Percentiles rank a stretch among this genome's conserved stretches.
Evolutionary conservation across 1,140 invertebrate genomes (phyloP).

Genomic region (Bombyx mandarina): DNA sequence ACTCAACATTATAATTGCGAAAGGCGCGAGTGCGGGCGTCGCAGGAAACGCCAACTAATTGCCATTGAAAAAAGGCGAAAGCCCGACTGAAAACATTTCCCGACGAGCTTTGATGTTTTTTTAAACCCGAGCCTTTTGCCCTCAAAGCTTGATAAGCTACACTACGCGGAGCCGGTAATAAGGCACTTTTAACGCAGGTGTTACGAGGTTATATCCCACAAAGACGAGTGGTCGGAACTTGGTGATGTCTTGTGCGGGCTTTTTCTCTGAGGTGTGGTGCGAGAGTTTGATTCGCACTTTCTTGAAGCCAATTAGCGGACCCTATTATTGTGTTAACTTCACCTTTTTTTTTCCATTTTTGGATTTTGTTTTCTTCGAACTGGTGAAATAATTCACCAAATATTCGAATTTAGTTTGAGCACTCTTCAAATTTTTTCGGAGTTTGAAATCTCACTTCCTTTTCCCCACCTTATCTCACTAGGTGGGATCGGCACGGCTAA

Average conservation of each 20-base stretch:
- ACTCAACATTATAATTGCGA: conserved; percentile 58
- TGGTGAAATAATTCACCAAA: too few species aligned
- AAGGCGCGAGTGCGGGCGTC: conserved; percentile 56
- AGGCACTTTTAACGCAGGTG: conserved; percentile 63
- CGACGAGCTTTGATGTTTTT: conserved; percentile 59
- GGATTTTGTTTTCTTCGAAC: too few species aligned
- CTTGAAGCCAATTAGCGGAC: conserved; percentile 3
- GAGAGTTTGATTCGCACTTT: conserved; percentile 1
- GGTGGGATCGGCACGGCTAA: too few species aligned
- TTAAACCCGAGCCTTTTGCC: conserved; percentile 45
- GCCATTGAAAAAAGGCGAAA: conserved; percentile 69
- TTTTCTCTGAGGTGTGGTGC: not conserved
- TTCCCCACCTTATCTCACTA: too few species aligned
- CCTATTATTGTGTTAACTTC: too few species aligned
- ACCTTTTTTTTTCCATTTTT: too few species aligned
- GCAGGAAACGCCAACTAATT: conserved; percentile 61
- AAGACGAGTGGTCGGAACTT: conserved; percentile 32
- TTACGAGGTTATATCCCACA: conserved; percentile 35
- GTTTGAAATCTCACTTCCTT: too few species aligned
- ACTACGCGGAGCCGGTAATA: conserved; percentile 58
- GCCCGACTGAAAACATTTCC: conserved; percentile 63
- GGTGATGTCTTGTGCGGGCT: too few species aligned
- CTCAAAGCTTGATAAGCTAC: conserved; percentile 57
- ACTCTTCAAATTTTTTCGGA: too few species aligned
- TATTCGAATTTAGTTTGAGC: too few species aligned